Evolutionary conservation across 2,888 invertebrate genomes (phyloP).

Genomic region (Smittia aterrima): DNA sequence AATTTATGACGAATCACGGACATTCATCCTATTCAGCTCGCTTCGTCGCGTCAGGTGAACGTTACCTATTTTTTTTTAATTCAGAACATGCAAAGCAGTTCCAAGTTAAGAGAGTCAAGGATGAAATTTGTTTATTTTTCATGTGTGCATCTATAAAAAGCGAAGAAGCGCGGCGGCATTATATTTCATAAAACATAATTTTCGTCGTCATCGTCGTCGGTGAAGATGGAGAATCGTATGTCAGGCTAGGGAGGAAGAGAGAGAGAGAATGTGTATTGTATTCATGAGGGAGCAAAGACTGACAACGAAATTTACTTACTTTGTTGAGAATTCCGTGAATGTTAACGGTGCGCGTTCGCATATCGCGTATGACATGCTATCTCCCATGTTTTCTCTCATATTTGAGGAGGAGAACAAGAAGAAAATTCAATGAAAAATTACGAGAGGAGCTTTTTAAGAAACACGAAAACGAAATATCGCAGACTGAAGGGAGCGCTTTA

Average conservation of each 20-base stretch:
- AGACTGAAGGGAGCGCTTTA: background rate
- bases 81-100: background rate
- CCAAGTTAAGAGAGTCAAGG: background rate
- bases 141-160: background rate
- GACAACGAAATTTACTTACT: conserved; percentile 36
- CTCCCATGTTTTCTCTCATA: background rate
- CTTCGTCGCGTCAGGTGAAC: too few species aligned
- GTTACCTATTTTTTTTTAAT: too few species aligned
- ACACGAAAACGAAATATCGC: background rate
- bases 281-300: conserved; percentile 20
- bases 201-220: background rate
- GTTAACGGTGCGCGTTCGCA: background rate
- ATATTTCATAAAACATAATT: conserved; percentile 11
- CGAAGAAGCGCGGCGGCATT: background rate
- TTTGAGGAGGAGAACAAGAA: background rate
- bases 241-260: too few species aligned
- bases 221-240: background rate
- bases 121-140: conserved; percentile 20
- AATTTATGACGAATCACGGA: background rate
- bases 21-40: background rate
- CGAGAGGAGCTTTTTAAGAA: background rate
- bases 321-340: background rate
- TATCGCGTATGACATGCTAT: conserved; percentile 1
- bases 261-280: background rate
- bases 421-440: conserved; percentile 2